Evolutionary conservation across 2,888 invertebrate species (phyloP).

Genomic region (Hanleya hanleyi): DNA sequence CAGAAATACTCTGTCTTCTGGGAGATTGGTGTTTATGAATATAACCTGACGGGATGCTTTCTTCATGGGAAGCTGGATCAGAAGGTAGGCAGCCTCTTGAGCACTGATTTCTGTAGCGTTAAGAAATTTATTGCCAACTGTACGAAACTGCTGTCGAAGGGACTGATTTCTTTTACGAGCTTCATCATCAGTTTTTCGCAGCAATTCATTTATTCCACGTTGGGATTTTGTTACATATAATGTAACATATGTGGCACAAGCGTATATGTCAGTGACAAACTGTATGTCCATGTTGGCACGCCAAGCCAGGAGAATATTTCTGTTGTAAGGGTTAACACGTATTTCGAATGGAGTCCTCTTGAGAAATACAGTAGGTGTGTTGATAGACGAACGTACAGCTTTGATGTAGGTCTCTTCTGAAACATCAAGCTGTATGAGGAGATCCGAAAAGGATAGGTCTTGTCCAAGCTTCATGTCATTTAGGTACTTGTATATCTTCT

Average conservation of each 20-base stretch:
- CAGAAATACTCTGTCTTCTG: slow-evolving; percentile 47
- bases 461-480: neutral
- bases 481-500: neutral
- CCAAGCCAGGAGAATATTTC: slow-evolving; percentile 2
- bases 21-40: slow-evolving; percentile 46
- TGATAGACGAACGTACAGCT: neutral
- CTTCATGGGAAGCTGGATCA: slow-evolving; percentile 46
- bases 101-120: slow-evolving; percentile 51
- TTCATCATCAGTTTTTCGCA: slow-evolving; percentile 38
- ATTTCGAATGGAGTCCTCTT: slow-evolving; percentile 21
- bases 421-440: neutral
- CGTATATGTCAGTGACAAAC: slow-evolving; percentile 36
- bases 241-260: slow-evolving; percentile 42
- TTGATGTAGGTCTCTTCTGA: neutral
- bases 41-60: slow-evolving; percentile 30
- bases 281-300: slow-evolving; percentile 22
- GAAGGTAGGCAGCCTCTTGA: slow-evolving; percentile 51
- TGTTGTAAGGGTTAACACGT: slow-evolving; percentile 29
- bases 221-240: slow-evolving; percentile 43
- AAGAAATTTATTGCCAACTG: slow-evolving; percentile 49
- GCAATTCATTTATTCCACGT: slow-evolving; percentile 41
- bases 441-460: neutral
- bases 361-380: slow-evolving; percentile 21
- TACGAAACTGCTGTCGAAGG: slow-evolving; percentile 34
- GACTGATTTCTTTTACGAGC: slow-evolving; percentile 25